These are phyloP conservation scores for Kuschelorhynchus macadamiae DNA, from an alignment of 2,888 invertebrate species.

Conservation along the genomic window DNA sequence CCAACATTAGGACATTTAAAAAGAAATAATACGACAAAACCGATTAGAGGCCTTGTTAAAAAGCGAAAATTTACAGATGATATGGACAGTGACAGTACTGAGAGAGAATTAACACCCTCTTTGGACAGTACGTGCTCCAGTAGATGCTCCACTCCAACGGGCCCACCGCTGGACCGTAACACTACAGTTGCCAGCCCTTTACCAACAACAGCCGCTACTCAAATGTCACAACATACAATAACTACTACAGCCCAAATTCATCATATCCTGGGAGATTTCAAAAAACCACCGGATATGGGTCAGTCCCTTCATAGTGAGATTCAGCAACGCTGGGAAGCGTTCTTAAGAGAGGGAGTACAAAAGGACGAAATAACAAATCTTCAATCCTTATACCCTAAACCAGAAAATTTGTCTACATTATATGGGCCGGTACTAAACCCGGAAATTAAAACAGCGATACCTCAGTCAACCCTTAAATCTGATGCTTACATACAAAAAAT, in stretches of 20 bases:
- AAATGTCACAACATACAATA: neutral
- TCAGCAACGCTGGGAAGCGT: slow-evolving; percentile 1
- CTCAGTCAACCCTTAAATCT: slow-evolving; percentile 3
- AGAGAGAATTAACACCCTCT: neutral
- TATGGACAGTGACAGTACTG: neutral
- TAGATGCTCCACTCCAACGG: slow-evolving; percentile 2
- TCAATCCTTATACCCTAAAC: slow-evolving; percentile 5
- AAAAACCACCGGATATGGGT: neutral
- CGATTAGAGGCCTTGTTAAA: neutral
- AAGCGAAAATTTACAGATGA: neutral
- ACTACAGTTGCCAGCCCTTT: neutral
- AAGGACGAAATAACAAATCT: slow-evolving; percentile 4
- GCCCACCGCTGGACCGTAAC: neutral
- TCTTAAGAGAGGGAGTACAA: neutral
- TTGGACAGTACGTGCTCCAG: neutral
- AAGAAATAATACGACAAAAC: neutral
- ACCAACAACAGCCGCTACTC: neutral
- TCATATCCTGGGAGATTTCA: neutral
- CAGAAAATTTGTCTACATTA: neutral
- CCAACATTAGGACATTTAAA: too few species aligned
- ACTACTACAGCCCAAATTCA: neutral
- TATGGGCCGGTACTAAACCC: neutral
- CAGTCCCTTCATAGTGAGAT: slow-evolving; percentile 11
- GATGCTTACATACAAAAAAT: slow-evolving; percentile 6
- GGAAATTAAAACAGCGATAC: slow-evolving; percentile 5